Percentiles rank a stretch among this genome's conserved stretches.
These are phyloP conservation scores for Clunio marinus DNA, from an alignment of 2,888 invertebrate genomes.

Conservation along the genomic window DNA sequence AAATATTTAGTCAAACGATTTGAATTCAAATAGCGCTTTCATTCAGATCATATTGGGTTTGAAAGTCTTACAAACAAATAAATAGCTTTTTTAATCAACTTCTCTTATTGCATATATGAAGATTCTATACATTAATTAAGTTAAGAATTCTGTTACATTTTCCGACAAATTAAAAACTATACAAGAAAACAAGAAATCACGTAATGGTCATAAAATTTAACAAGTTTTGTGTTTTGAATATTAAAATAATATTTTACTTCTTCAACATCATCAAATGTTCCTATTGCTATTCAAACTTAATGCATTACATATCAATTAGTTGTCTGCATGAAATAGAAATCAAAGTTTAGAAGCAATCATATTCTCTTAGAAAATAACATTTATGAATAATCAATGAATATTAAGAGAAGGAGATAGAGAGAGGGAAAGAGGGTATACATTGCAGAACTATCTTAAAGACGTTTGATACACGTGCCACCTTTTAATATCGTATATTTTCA, in stretches of 20 bases:
- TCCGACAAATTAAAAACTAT: slow-evolving; percentile 6
- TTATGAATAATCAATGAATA: neutral
- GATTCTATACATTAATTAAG: neutral
- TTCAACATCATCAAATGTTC: neutral
- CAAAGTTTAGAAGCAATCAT: neutral
- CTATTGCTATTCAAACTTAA: slow-evolving; percentile 1
- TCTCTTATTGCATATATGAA: no score
- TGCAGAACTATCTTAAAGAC: no score
- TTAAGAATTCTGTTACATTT: neutral
- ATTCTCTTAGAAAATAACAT: neutral
- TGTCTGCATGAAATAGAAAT: neutral
- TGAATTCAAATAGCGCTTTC: no score
- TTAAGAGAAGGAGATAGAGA: no score
- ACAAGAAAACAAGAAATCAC: neutral
- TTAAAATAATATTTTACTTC: slow-evolving; percentile 26
- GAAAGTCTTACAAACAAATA: no score
- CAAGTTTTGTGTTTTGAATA: slow-evolving; percentile 24
- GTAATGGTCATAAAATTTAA: slow-evolving; percentile 36
- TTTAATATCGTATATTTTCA: no score
- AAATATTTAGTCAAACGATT: no score
- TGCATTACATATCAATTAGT: neutral
- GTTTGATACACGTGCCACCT: no score
- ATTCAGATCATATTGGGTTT: no score
- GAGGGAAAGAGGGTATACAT: no score
- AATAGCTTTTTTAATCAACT: no score